Base-by-base conservation (phyloP, 2,888 invertebrate species). In the Agonopterix arenella region DNA sequence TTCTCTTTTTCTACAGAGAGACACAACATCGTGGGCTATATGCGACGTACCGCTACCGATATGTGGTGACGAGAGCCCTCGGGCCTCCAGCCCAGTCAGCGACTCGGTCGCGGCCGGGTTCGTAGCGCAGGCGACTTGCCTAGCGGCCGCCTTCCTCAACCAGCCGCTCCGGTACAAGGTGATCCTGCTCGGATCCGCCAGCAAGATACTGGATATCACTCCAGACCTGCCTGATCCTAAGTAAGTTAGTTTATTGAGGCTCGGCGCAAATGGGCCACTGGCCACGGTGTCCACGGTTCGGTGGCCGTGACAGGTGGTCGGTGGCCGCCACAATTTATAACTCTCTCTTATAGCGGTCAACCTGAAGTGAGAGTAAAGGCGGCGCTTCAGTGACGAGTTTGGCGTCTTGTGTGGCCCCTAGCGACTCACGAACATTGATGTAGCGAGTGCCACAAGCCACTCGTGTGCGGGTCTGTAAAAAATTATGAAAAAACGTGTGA, bases 41-140 rank as follows among this genome's bases (percentile, higher is more conserved):
- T 64, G 73, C 46, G 75, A 64, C 11, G 77, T 84, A 0, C 78
- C 81, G 0, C 66, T 88, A 0, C 73, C 84, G 0, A 70, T 86
- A 0, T 85, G 86, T 54, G 80, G 80, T 0, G 86, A 84, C 53
- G 81, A 80, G 1, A 64, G 52, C 9, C 64, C 76, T 0, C 71
- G 81, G 0, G 58, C 61, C 0, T 49, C 57, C 5, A 71, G 59
- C 42, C 64, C 76, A 45, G 94, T 95, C 54, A 90, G 93, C 91
- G 81, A 96, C 49, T 93, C 96, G 0, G 96, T 96, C n/a, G 96
- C 96, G 0, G 90, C 97, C 2, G 97, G 98, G 7, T 95, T 94
- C 73, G 94, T 95, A 8, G 94, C 96, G 11, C 98, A 98, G 70
- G 90, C 96, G 11, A 91, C 96, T 0, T 91, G 94, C 53, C 93